Base-by-base conservation (phyloP, 2,888 invertebrate genomes). In the Amiota communis region DNA sequence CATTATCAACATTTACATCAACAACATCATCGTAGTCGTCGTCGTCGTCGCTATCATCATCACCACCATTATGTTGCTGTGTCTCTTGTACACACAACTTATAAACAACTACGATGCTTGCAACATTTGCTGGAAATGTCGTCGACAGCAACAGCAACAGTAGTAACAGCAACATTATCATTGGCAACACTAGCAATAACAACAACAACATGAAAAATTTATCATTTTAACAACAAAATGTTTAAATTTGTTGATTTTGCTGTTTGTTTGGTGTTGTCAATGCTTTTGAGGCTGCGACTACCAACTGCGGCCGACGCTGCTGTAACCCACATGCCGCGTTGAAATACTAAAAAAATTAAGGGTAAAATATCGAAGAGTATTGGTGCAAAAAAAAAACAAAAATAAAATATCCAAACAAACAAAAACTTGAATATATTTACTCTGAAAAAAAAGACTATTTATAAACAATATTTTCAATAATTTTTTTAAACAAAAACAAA, bases 361-460 rank as follows among this genome's bases (percentile, higher is more conserved):
- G 87, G 87, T 87, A 87, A 87, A 87, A 87, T 87, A 87, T 87
- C 87, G 87, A 85, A 87, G 85, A 86, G 87, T 87, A 87, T 87
- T 87, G 87, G 88, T 87, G 87, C 80, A 83, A 82, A 82, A 76
- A 75, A 78, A 79, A 78, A 80, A 74, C 15, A 69, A 79, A 72
- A 71, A 75, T 75, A 75, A 72, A 79, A 79, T 70, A 63, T 64
- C 71, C 71, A 70, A 73, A 78, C 73, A 78, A 73, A 75, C 65
- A 69, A 74, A 75, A 76, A 67, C 36, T 70, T 13, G 72, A 64
- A 72, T 71, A 73, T 64, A 69, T 69, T 61, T 61, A 69, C 17
- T 53, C n/a, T 12, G 49, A 47, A 68, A 68, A 63, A 17, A 17
- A 63, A 36, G 12, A 48, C 47, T 1, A n/a, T n/a, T n/a, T n/a